A percentile compares a stretch with the other conserved stretches of the same genome.
These are phyloP conservation scores for Nemotelus nigrinus DNA, from an alignment of 2,888 invertebrate species.

Conservation along the genomic window DNA sequence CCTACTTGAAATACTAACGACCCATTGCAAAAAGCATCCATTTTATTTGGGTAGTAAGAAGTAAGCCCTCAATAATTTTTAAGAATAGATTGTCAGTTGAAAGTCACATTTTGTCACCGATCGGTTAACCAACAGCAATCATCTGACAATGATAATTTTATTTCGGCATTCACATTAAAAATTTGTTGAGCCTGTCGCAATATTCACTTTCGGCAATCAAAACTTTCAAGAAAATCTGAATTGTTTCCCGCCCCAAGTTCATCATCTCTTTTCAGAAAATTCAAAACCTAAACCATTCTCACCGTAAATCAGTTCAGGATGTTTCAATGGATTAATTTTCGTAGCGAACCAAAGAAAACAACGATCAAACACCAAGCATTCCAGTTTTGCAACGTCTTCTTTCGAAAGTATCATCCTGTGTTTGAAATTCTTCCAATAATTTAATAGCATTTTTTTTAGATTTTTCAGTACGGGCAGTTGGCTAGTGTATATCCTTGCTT, in stretches of 20 bases:
- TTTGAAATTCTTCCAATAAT: neutral
- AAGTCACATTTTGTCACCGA: constrained; percentile 21
- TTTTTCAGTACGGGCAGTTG: constrained; percentile 58
- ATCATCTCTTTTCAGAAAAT: neutral
- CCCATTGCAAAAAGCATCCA: no score
- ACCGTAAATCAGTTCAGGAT: constrained; percentile 6
- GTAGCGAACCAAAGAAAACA: constrained; percentile 14
- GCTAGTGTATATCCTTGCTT: constrained; percentile 58
- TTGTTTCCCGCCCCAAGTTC: neutral
- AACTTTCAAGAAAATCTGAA: constrained; percentile 13
- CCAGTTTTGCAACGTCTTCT: constrained; percentile 6
- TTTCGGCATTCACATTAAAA: constrained; percentile 25
- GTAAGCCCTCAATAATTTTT: no score
- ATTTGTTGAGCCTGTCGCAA: constrained; percentile 14
- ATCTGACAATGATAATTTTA: constrained; percentile 15
- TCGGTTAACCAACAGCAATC: neutral
- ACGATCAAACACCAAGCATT: constrained; percentile 4
- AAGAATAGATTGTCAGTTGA: neutral
- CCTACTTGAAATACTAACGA: no score
- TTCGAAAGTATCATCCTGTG: constrained; percentile 17
- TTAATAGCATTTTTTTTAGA: constrained; percentile 50
- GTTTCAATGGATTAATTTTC: constrained; percentile 35
- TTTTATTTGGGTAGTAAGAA: no score
- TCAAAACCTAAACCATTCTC: neutral
- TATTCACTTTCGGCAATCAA: neutral